Percentiles rank a stretch among this genome's conserved stretches.
Evolutionary conservation across 1,140 invertebrate species (phyloP).

Genomic region (Eulimnadia texana): DNA sequence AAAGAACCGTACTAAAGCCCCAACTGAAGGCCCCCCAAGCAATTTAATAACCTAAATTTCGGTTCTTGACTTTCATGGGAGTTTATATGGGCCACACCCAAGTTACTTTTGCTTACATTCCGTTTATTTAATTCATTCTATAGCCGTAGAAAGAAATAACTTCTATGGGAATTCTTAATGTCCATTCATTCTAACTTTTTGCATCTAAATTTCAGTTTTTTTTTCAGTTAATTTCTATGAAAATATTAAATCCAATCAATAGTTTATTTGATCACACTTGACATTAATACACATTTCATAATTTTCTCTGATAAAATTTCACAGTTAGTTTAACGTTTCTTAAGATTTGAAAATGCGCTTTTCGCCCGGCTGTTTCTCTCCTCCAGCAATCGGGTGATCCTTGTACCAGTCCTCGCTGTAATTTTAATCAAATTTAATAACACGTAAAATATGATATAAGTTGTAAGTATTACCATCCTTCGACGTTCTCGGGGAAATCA

Average conservation of each 20-base stretch:
- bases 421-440: background rate
- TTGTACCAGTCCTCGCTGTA: conserved; percentile 68
- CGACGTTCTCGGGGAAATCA: conserved; percentile 70
- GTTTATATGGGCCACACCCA: background rate
- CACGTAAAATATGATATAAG: background rate
- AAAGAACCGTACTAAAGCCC: too few relatives aligned
- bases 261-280: background rate
- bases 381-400: conserved; percentile 34
- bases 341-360: background rate
- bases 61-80: background rate
- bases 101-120: background rate
- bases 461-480: conserved; percentile 48
- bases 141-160: background rate
- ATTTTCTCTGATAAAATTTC: background rate
- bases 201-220: background rate
- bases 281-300: background rate
- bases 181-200: background rate
- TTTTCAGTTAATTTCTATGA: too few relatives aligned
- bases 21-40: too few relatives aligned
- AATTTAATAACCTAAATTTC: too few relatives aligned
- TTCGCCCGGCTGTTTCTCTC: conserved; percentile 17
- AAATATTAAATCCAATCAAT: too few relatives aligned
- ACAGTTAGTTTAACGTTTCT: background rate
- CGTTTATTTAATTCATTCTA: background rate
- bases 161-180: background rate